Evolutionary conservation across 2,113 vertebrate genomes (phyloP).

Genomic region (Limnothrissa miodon): DNA sequence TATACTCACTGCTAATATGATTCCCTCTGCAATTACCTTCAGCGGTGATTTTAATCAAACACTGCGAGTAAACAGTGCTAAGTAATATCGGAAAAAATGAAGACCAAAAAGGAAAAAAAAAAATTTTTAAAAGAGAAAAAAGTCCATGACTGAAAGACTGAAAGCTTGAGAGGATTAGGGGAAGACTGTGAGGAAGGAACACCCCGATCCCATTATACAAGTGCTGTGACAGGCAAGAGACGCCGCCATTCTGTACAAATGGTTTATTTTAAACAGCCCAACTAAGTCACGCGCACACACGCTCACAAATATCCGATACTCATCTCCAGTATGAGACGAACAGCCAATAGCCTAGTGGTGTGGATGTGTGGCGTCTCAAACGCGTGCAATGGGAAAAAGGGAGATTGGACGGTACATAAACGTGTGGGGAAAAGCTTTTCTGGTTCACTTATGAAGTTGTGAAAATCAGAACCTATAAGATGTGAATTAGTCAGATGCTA

Average conservation of each 20-base stretch:
- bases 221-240: constrained; percentile 30
- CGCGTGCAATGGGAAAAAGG: constrained; percentile 51
- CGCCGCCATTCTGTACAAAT: constrained; percentile 50
- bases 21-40: constrained; percentile 51
- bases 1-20: constrained; percentile 59
- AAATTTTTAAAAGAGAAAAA: background rate
- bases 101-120: background rate
- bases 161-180: constrained; percentile 1
- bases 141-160: background rate
- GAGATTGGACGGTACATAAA: constrained; percentile 28
- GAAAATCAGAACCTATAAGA: background rate
- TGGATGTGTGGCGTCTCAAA: constrained; percentile 57
- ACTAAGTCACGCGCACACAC: constrained; percentile 56
- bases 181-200: constrained; percentile 36
- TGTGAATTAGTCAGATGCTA: background rate
- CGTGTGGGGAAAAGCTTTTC: constrained; percentile 19
- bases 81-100: constrained; percentile 49
- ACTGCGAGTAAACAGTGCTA: constrained; percentile 45
- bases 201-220: constrained; percentile 27
- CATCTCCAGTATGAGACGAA: constrained; percentile 50
- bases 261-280: constrained; percentile 58
- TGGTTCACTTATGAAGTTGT: constrained; percentile 18
- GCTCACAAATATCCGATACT: constrained; percentile 38
- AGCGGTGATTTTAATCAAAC: constrained; percentile 60
- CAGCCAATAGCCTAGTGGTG: constrained; percentile 58